Evolutionary conservation across 2,113 vertebrate species (phyloP).

Genomic region (Oreochromis niloticus): DNA sequence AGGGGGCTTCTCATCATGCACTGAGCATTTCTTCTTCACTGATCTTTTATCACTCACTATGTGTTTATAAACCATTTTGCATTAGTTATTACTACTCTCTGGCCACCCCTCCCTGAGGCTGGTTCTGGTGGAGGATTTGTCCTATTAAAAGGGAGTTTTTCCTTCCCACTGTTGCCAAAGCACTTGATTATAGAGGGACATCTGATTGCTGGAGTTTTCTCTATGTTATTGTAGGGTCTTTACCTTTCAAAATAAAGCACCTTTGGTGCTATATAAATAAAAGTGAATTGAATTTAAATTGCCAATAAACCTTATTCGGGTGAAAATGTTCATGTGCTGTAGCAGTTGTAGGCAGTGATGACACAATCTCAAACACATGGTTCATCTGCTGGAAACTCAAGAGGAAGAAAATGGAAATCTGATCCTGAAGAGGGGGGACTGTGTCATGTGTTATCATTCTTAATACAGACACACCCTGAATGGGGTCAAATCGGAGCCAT

Average conservation of each 20-base stretch:
- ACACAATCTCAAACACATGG: neutral
- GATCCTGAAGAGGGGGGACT: neutral
- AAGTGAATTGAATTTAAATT: neutral
- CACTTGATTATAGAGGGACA: neutral
- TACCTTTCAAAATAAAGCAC: neutral
- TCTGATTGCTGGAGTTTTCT: neutral
- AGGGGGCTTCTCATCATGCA: neutral
- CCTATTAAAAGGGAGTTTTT: neutral
- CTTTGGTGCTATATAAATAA: neutral
- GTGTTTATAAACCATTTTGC: neutral
- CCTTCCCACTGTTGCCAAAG: neutral
- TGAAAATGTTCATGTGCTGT: neutral
- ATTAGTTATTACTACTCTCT: neutral
- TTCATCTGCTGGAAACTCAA: neutral
- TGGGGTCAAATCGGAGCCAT: neutral
- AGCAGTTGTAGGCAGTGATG: neutral
- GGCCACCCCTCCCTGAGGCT: neutral
- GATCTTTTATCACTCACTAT: neutral
- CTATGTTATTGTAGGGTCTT: neutral
- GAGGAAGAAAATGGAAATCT: neutral
- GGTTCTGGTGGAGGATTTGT: neutral
- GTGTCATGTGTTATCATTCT: slow-evolving; percentile 19
- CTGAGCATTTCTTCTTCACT: neutral
- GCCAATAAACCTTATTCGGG: neutral
- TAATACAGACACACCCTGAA: slow-evolving; percentile 1